These are phyloP conservation scores for Coilia nasus DNA, from an alignment of 2,797 vertebrate genomes.

Conservation along the genomic window DNA sequence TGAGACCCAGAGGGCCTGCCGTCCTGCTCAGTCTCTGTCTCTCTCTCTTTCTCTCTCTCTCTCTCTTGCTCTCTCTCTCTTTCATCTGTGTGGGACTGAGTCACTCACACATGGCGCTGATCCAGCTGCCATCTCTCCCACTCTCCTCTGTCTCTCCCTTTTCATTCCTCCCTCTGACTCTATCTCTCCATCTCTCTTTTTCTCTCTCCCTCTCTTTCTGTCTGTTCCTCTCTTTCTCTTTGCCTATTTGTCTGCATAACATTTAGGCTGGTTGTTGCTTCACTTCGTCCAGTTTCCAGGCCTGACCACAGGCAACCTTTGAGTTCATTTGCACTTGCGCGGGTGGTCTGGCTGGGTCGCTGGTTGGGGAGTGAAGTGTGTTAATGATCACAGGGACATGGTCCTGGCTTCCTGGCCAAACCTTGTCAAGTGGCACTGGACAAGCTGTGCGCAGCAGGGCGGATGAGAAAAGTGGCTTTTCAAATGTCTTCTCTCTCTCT, in stretches of 20 bases:
- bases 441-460: slow-evolving; percentile 51
- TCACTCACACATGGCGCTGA: slow-evolving; percentile 7
- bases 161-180: not conserved
- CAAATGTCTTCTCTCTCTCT: not conserved
- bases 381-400: slow-evolving; percentile 28
- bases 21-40: slow-evolving; percentile 50
- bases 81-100: not conserved
- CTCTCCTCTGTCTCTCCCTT: not conserved
- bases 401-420: not conserved
- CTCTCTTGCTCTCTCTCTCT: slow-evolving; percentile 52
- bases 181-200: slow-evolving; percentile 1
- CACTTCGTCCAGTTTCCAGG: slow-evolving; percentile 42
- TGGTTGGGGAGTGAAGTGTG: slow-evolving; percentile 6
- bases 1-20: not conserved
- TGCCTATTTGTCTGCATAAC: slow-evolving; percentile 14
- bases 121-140: slow-evolving; percentile 1
- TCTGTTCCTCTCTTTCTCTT: slow-evolving; percentile 55
- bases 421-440: slow-evolving; percentile 44
- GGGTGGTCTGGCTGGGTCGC: slow-evolving; percentile 62
- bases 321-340: slow-evolving; percentile 72
- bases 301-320: slow-evolving; percentile 64
- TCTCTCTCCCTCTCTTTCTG: slow-evolving; percentile 44
- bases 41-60: slow-evolving; percentile 33
- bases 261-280: not conserved
- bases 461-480: slow-evolving; percentile 32